These are phyloP conservation scores for Dendrocopos noguchii DNA, from an alignment of 2,113 vertebrate genomes.

Conservation along the genomic window DNA sequence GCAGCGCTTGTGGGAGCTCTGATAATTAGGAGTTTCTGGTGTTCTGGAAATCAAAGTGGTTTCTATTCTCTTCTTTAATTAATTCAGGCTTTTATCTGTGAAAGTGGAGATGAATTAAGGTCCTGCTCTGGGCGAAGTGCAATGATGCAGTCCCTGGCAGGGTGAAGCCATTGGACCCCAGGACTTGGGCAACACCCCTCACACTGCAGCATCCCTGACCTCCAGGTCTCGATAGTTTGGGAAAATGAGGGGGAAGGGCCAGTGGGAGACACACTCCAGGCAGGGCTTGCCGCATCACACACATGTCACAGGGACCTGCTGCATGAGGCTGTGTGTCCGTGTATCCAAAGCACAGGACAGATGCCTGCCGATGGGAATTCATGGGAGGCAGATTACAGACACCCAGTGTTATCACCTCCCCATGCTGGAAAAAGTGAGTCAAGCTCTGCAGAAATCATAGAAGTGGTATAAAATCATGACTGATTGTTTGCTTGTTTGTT, in stretches of 20 bases:
- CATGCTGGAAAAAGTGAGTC: neutral
- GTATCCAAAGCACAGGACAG: neutral
- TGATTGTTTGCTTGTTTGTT: neutral
- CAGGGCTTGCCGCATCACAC: neutral
- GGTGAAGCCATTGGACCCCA: neutral
- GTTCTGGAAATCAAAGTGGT: slow-evolving; percentile 58
- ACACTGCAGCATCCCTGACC: neutral
- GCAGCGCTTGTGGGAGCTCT: slow-evolving; percentile 15
- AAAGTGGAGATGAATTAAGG: slow-evolving; percentile 42
- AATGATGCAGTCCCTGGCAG: neutral
- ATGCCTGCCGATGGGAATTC: neutral
- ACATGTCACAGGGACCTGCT: neutral
- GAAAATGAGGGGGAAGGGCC: neutral
- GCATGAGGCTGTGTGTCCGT: rapidly evolving
- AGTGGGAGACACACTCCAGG: neutral
- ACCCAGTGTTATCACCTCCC: neutral
- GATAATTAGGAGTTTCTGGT: slow-evolving; percentile 61
- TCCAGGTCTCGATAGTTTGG: rapidly evolving
- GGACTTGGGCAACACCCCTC: neutral
- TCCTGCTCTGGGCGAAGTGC: slow-evolving; percentile 28
- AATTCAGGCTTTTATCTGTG: slow-evolving; percentile 65
- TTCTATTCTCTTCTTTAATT: slow-evolving; percentile 68
- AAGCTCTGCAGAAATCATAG: neutral
- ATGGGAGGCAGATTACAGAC: neutral
- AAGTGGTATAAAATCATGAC: neutral